A percentile compares a stretch with the other conserved stretches of the same genome.
phyloP scores from a whole-genome alignment of 2,888 invertebrate genomes.

The Rotaria socialis region DNA sequence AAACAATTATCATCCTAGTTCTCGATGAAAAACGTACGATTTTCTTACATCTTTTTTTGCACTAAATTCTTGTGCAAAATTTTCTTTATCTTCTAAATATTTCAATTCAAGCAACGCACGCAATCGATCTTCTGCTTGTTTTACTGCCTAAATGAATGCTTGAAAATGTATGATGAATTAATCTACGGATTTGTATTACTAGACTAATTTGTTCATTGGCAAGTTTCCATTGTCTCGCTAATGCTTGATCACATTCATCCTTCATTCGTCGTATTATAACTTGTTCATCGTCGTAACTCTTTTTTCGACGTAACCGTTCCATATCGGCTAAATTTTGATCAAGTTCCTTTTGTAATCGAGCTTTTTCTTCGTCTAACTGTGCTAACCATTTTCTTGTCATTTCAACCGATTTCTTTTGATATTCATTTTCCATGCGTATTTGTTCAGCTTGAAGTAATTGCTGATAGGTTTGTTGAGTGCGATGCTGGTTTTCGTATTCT shows the following conservation, averaged over 20 bases:
- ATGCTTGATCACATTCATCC: constrained; percentile 41
- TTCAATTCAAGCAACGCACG: neutral
- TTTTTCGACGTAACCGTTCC: constrained; percentile 28
- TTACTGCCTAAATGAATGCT: neutral
- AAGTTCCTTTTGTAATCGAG: constrained; percentile 21
- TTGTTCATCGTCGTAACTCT: constrained; percentile 24
- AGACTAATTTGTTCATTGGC: constrained; percentile 27
- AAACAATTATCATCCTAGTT: neutral
- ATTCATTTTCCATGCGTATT: constrained; percentile 35
- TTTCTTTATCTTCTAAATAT: neutral
- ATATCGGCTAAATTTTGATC: neutral
- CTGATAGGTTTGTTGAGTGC: constrained; percentile 14
- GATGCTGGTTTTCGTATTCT: neutral
- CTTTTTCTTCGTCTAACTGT: constrained; percentile 38
- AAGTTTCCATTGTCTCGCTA: constrained; percentile 39
- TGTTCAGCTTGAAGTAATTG: neutral
- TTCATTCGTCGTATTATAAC: constrained; percentile 39
- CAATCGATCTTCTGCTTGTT: constrained; percentile 2
- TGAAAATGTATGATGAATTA: neutral
- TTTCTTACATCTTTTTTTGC: neutral
- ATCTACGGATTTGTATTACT: neutral
- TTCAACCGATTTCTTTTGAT: constrained; percentile 22
- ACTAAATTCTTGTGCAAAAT: neutral
- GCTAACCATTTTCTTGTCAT: neutral
- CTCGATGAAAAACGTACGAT: neutral